phyloP scores from a whole-genome alignment of 2,113 vertebrate species.

The Peromyscus maniculatus region DNA sequence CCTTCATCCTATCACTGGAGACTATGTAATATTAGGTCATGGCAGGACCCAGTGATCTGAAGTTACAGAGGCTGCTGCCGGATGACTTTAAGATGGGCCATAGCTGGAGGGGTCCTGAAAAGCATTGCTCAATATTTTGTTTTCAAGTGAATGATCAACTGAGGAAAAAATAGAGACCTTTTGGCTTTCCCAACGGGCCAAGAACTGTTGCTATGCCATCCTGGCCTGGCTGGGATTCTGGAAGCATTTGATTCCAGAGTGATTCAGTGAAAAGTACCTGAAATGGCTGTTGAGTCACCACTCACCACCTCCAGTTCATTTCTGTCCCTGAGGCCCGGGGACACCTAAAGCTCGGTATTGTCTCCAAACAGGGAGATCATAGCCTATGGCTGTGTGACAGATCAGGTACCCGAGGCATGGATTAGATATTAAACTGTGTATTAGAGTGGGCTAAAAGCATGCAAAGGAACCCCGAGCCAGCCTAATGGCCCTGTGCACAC shows the following conservation, averaged over 20 bases:
- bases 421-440: slow-evolving; percentile 47
- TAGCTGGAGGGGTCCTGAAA: background rate
- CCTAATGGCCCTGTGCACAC: background rate
- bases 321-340: background rate
- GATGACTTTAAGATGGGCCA: background rate
- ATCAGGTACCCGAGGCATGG: background rate
- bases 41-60: background rate
- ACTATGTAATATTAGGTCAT: background rate
- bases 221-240: background rate
- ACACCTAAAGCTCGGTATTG: background rate
- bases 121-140: background rate
- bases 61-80: background rate
- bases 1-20: background rate
- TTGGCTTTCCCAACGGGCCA: background rate
- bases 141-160: background rate
- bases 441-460: slow-evolving; percentile 42
- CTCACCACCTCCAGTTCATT: background rate
- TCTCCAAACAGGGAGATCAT: slow-evolving; percentile 28
- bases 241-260: background rate
- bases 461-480: background rate
- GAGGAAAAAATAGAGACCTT: background rate
- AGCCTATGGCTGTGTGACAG: background rate
- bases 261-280: background rate
- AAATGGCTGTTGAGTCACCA: slow-evolving; percentile 22
- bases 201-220: background rate